phyloP scores from a whole-genome alignment of 2,888 invertebrate genomes.

The Drosophila falleni region DNA sequence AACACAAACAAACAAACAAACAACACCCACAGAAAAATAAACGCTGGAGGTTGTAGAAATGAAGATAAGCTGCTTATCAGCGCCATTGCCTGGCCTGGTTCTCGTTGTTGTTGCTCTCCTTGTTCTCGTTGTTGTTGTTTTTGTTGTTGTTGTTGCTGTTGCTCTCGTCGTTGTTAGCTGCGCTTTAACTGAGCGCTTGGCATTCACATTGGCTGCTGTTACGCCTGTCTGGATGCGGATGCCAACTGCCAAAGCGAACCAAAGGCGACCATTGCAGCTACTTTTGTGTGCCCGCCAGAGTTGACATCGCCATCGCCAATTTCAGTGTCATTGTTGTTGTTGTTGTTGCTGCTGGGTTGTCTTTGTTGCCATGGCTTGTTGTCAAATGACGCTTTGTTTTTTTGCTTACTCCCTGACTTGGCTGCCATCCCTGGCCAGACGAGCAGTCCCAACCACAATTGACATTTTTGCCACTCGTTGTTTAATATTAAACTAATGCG shows the following conservation, averaged over 20 bases:
- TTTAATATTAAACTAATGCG: conserved; percentile 75
- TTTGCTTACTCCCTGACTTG: conserved; percentile 45
- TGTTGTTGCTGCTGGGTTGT: conserved; percentile 22
- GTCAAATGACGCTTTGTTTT: conserved; percentile 26
- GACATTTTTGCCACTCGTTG: conserved; percentile 64
- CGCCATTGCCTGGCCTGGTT: conserved; percentile 64
- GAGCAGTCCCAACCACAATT: conserved; percentile 34
- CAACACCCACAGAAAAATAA: conserved; percentile 69
- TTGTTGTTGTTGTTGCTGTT: conserved; percentile 8
- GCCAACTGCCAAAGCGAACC: conserved; percentile 58
- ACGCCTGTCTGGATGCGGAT: conserved; percentile 54
- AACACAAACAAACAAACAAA: conserved; percentile 61
- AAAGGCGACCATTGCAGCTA: conserved; percentile 46
- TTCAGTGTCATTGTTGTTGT: conserved; percentile 23
- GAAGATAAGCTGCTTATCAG: conserved; percentile 81
- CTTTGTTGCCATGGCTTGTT: conserved; percentile 36
- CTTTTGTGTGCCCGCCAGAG: conserved; percentile 56
- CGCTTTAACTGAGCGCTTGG: conserved; percentile 64
- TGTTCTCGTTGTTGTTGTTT: conserved; percentile 8
- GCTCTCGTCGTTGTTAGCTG: conserved; percentile 35
- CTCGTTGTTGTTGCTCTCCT: conserved; percentile 11
- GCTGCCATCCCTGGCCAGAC: background rate
- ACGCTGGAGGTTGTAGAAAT: conserved; percentile 78
- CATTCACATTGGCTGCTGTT: conserved; percentile 58
- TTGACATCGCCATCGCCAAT: conserved; percentile 49